Evolutionary conservation across 2,888 invertebrate species (phyloP).

Genomic region (Neoitamus cyanurus): DNA sequence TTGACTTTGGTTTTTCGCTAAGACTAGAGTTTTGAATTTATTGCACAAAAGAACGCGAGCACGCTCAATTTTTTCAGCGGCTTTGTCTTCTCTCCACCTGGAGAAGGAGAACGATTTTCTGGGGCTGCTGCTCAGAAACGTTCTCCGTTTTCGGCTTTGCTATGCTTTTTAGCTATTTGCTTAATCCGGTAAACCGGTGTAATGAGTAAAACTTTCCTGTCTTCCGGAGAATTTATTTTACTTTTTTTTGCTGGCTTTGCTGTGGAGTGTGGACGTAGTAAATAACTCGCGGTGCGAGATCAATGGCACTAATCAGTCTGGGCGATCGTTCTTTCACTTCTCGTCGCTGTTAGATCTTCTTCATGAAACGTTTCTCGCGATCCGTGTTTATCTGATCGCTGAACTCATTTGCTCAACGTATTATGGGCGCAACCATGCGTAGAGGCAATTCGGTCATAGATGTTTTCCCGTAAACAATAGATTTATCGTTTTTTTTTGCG

Average conservation of each 20-base stretch:
- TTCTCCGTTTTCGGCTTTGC: not conserved
- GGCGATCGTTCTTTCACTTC: not conserved
- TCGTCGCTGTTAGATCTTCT: not conserved
- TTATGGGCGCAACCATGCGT: not conserved
- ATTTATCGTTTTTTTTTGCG: not conserved
- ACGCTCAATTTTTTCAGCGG: not conserved
- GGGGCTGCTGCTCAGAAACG: not conserved
- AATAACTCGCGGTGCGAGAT: not conserved
- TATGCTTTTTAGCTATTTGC: not conserved
- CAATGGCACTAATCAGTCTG: not conserved
- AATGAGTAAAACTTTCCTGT: not conserved
- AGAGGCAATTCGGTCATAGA: not conserved
- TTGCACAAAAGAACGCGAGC: not conserved
- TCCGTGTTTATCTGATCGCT: not conserved
- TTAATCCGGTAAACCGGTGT: not conserved
- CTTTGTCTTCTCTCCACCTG: not conserved
- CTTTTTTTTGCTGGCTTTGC: not conserved
- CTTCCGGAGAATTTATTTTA: not conserved
- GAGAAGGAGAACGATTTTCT: not conserved
- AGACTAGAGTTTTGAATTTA: not conserved
- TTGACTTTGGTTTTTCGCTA: not conserved
- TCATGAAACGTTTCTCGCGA: not conserved
- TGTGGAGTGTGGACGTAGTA: not conserved
- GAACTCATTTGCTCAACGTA: not conserved
- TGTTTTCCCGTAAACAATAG: not conserved